Evolutionary conservation across 2,888 invertebrate genomes (phyloP).

Genomic region (Limnephilus auricula): DNA sequence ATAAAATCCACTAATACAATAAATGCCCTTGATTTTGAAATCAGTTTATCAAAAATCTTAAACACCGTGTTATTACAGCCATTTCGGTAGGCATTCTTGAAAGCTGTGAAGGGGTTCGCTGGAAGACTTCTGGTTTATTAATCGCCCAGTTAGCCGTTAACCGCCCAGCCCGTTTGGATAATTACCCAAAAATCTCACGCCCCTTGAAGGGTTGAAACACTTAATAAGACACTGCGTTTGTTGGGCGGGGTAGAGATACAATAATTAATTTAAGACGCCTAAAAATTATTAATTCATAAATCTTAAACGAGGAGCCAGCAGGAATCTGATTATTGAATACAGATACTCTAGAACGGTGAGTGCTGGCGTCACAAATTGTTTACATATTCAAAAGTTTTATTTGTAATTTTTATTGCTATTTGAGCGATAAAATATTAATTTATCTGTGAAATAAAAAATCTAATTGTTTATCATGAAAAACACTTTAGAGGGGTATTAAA

Average conservation of each 20-base stretch:
- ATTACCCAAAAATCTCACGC: constrained; percentile 54
- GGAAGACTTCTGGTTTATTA: constrained; percentile 31
- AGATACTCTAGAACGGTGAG: neutral
- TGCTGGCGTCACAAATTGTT: neutral
- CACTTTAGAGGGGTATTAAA: too few relatives aligned
- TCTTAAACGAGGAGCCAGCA: neutral
- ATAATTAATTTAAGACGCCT: neutral
- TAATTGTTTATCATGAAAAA: too few relatives aligned
- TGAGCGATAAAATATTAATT: too few relatives aligned
- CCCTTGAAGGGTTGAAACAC: constrained; percentile 51
- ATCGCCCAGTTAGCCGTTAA: constrained; percentile 43
- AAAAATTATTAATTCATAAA: neutral
- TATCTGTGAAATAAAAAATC: too few relatives aligned
- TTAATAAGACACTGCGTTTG: neutral
- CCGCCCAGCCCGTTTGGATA: constrained; percentile 55
- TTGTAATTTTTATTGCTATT: too few relatives aligned
- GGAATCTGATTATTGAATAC: neutral
- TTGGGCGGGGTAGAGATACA: neutral
- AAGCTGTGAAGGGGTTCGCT: neutral
- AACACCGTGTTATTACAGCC: constrained; percentile 24
- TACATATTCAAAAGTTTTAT: too few relatives aligned
- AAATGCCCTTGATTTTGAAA: neutral
- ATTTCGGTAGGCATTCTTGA: constrained; percentile 31
- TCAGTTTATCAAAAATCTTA: constrained; percentile 15
- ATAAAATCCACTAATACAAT: neutral